phyloP scores from a whole-genome alignment of 2,888 invertebrate genomes.

The Coenonympha arcania region DNA sequence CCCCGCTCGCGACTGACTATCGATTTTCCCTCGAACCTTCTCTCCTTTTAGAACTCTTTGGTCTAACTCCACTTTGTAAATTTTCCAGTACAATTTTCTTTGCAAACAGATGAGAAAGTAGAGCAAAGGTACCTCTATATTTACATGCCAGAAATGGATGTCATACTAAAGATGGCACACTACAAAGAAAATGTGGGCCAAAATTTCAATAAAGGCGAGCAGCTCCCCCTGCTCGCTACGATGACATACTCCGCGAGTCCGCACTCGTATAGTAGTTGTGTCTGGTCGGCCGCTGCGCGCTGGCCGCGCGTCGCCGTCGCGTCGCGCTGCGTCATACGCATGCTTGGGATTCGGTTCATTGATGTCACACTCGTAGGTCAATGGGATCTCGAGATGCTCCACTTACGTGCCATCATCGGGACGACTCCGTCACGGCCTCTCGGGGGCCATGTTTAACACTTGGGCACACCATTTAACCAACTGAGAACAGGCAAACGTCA shows the following conservation, averaged over 20 bases:
- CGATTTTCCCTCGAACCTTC: constrained; percentile 8
- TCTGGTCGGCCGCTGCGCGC: no score
- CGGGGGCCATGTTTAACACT: neutral
- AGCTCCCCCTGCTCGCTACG: constrained; percentile 1
- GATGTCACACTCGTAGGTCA: constrained; percentile 35
- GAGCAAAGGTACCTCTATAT: no score
- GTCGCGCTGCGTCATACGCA: constrained; percentile 45
- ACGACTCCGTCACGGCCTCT: neutral
- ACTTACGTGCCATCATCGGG: constrained; percentile 23
- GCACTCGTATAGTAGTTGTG: constrained; percentile 23
- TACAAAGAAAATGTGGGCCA: no score
- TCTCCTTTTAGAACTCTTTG: neutral
- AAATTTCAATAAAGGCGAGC: neutral
- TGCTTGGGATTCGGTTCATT: constrained; percentile 38
- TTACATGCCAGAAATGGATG: no score
- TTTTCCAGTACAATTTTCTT: neutral
- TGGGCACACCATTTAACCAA: no score
- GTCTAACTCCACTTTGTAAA: neutral
- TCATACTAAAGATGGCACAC: no score
- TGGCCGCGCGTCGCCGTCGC: constrained; percentile 31
- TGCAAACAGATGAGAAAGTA: no score
- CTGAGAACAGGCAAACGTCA: neutral
- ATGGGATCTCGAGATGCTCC: constrained; percentile 29
- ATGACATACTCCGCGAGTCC: no score
- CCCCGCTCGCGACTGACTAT: no score